phyloP scores from a whole-genome alignment of 2,113 vertebrate genomes.

The Parus major region DNA sequence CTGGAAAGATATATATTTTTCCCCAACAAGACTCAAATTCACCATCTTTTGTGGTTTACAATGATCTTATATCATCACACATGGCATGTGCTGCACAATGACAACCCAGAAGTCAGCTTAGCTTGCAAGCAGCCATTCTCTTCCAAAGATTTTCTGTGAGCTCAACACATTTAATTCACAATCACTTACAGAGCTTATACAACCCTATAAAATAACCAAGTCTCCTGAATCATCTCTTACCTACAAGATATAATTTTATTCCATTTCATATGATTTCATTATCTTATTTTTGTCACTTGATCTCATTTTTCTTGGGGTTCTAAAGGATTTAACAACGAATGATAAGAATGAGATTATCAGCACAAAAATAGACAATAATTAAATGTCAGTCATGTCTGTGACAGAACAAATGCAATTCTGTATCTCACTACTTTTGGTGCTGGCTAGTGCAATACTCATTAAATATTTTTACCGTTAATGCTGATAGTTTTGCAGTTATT shows the following conservation, averaged over 20 bases:
- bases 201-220: constrained; percentile 69
- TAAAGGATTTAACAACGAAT: constrained; percentile 77
- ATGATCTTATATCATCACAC: constrained; percentile 46
- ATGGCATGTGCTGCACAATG: constrained; percentile 17
- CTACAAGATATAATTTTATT: constrained; percentile 79
- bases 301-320: constrained; percentile 77
- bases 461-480: constrained; percentile 66
- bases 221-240: constrained; percentile 69
- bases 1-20: constrained; percentile 37
- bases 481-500: constrained; percentile 67
- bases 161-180: constrained; percentile 59
- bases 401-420: constrained; percentile 76
- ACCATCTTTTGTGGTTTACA: constrained; percentile 52
- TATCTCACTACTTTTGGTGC: constrained; percentile 74
- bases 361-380: constrained; percentile 82
- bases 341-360: constrained; percentile 82
- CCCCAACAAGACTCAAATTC: constrained; percentile 38
- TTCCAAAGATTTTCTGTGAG: constrained; percentile 51
- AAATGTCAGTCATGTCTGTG: constrained; percentile 79
- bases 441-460: constrained; percentile 73
- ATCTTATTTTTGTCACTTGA: constrained; percentile 80
- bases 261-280: constrained; percentile 79
- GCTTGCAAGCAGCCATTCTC: constrained; percentile 35
- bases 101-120: constrained; percentile 45
- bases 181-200: constrained; percentile 48